Conservation (phyloP, 2,113 vertebrate genomes). For the Symphodus melops region DNA sequence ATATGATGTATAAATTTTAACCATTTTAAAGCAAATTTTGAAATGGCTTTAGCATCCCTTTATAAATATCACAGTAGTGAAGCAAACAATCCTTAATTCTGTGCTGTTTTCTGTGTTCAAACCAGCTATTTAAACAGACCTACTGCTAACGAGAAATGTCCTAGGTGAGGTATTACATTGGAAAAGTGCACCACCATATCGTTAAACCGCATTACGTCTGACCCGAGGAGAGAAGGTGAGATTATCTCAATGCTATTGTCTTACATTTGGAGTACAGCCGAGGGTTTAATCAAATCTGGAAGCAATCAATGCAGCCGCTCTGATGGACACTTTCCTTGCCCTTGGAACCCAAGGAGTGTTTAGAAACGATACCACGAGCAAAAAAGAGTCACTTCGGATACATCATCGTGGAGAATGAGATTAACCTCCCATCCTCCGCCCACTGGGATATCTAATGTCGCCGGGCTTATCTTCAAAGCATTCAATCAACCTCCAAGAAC, state of each 20-base stretch:
- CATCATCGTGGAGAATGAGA: slow-evolving; percentile 76
- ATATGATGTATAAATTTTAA: too few relatives aligned
- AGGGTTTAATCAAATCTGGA: slow-evolving; percentile 80
- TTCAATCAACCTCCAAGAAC: slow-evolving; percentile 76
- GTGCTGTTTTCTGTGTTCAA: neutral
- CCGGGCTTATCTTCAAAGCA: slow-evolving; percentile 72
- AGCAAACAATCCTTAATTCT: neutral
- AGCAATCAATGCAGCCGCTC: slow-evolving; percentile 75
- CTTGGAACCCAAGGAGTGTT: slow-evolving; percentile 77
- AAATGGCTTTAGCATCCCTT: too few relatives aligned
- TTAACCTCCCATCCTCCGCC: slow-evolving; percentile 76
- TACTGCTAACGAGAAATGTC: slow-evolving; percentile 36
- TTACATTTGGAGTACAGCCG: slow-evolving; percentile 75
- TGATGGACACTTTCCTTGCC: slow-evolving; percentile 67
- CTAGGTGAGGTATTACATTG: slow-evolving; percentile 48
- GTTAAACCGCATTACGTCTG: slow-evolving; percentile 72
- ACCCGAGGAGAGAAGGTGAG: slow-evolving; percentile 74
- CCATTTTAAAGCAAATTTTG: too few relatives aligned
- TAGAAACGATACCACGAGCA: slow-evolving; percentile 65
- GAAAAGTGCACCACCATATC: slow-evolving; percentile 43
- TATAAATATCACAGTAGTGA: too few relatives aligned
- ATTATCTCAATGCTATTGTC: slow-evolving; percentile 79
- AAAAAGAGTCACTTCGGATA: slow-evolving; percentile 74
- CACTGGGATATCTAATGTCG: slow-evolving; percentile 77
- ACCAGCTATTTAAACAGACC: neutral